These are phyloP conservation scores for Tinea trinotella DNA, from an alignment of 2,888 invertebrate genomes.

Conservation along the genomic window DNA sequence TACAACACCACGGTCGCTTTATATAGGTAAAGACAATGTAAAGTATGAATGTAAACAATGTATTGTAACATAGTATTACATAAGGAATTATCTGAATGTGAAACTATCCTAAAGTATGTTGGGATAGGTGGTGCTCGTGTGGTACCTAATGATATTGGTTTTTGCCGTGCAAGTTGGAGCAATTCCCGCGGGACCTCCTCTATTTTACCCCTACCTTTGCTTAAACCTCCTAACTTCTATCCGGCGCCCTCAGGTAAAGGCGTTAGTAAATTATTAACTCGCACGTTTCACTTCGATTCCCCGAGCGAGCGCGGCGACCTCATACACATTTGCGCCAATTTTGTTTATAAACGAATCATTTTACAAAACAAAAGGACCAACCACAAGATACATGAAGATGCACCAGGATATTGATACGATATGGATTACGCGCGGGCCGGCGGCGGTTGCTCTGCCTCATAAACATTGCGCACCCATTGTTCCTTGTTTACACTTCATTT, in stretches of 20 bases:
- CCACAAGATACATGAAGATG: background rate
- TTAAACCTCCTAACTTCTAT: constrained; percentile 25
- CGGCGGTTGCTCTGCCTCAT: constrained; percentile 24
- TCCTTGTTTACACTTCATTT: constrained; percentile 24
- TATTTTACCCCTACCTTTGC: constrained; percentile 46
- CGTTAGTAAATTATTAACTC: constrained; percentile 47
- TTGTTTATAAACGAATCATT: constrained; percentile 14
- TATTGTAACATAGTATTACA: no score
- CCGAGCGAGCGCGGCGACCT: constrained; percentile 8
- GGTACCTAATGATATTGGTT: constrained; percentile 61
- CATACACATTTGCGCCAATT: constrained; percentile 10
- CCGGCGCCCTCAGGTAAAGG: constrained; percentile 36
- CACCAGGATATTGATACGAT: constrained; percentile 35
- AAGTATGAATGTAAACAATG: no score
- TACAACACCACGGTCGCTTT: no score
- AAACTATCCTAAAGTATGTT: background rate
- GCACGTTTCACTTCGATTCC: constrained; percentile 25
- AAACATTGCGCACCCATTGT: constrained; percentile 28
- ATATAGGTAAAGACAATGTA: no score
- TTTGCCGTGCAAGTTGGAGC: constrained; percentile 41
- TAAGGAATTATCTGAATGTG: background rate
- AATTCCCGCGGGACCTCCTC: constrained; percentile 47
- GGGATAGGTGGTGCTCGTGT: no score
- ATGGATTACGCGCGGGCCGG: constrained; percentile 29
- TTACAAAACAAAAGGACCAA: constrained; percentile 8